Conservation (phyloP, 64 coral and sea anemone species). For the Pocillopora verrucosa region DNA sequence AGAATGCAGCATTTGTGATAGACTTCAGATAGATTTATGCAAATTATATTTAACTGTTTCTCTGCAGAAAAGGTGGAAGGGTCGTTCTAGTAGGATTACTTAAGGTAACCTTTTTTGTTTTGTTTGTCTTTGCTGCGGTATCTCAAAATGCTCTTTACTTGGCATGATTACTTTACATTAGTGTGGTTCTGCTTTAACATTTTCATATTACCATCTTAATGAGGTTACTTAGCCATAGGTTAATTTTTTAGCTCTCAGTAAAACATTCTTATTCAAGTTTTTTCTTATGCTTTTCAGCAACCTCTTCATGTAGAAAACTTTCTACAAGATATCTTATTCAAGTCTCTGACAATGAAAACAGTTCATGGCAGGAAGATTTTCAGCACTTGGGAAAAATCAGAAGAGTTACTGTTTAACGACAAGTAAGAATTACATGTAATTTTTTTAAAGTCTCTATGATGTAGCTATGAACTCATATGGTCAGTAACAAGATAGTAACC, state of each 20-base stretch:
- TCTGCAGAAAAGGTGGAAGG: slow-evolving; percentile 63
- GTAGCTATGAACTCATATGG: no score
- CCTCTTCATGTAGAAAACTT: slow-evolving; percentile 71
- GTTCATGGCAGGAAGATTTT: slow-evolving; percentile 70
- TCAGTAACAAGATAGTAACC: not conserved
- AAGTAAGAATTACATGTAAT: slow-evolving; percentile 8
- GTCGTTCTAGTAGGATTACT: slow-evolving; percentile 65
- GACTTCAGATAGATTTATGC: not conserved
- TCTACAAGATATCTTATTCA: slow-evolving; percentile 60
- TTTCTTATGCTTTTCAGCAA: slow-evolving; percentile 22
- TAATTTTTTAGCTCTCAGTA: not conserved
- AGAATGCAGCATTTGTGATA: not conserved
- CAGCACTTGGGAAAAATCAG: slow-evolving; percentile 70
- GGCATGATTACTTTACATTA: no score
- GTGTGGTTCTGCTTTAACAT: no score
- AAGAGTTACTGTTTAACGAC: slow-evolving; percentile 52
- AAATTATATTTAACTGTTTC: not conserved
- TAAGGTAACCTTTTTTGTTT: slow-evolving; percentile 26
- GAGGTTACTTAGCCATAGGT: no score
- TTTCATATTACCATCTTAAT: no score
- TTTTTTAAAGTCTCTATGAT: not conserved
- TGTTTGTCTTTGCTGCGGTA: not conserved
- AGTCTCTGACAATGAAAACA: slow-evolving; percentile 66
- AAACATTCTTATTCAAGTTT: not conserved
- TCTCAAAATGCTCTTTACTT: not conserved